Evolutionary conservation across 1,140 invertebrate genomes (phyloP).

Genomic region (Pteromalus puparum): DNA sequence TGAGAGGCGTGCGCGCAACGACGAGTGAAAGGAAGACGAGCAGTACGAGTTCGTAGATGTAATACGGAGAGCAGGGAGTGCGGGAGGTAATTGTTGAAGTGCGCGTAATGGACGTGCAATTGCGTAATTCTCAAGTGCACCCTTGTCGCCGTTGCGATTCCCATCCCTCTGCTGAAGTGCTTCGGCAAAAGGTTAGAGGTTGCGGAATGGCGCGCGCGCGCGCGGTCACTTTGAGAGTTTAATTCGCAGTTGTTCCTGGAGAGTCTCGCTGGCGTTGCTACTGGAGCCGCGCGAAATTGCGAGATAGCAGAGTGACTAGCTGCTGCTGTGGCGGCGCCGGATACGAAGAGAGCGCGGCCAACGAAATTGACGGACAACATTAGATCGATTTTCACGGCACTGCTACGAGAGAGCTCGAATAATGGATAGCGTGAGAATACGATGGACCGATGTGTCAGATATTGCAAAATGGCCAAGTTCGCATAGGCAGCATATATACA

Average conservation of each 20-base stretch:
- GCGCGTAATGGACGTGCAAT: slow-evolving; percentile 12
- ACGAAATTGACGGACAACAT: slow-evolving; percentile 1
- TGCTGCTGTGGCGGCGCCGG: no score
- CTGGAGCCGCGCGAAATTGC: not conserved
- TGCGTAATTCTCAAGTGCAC: slow-evolving; percentile 7
- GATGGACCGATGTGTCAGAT: not conserved
- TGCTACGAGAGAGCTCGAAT: not conserved
- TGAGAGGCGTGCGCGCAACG: no score
- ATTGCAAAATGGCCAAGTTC: not conserved
- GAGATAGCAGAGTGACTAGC: not conserved
- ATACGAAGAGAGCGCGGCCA: not conserved
- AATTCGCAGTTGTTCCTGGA: slow-evolving; percentile 5
- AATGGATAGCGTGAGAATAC: not conserved
- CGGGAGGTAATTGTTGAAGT: not conserved
- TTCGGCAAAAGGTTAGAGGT: slow-evolving; percentile 1
- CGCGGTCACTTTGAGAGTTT: slow-evolving; percentile 16
- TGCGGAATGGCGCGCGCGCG: not conserved
- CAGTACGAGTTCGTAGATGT: not conserved
- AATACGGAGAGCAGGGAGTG: not conserved
- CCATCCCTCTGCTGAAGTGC: not conserved
- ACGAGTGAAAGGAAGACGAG: not conserved
- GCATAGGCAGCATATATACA: not conserved
- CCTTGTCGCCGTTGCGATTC: not conserved
- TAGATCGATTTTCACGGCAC: not conserved
- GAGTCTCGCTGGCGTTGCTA: not conserved